Conservation (phyloP, 2,888 invertebrate genomes). For the Chymomyza amoena region DNA sequence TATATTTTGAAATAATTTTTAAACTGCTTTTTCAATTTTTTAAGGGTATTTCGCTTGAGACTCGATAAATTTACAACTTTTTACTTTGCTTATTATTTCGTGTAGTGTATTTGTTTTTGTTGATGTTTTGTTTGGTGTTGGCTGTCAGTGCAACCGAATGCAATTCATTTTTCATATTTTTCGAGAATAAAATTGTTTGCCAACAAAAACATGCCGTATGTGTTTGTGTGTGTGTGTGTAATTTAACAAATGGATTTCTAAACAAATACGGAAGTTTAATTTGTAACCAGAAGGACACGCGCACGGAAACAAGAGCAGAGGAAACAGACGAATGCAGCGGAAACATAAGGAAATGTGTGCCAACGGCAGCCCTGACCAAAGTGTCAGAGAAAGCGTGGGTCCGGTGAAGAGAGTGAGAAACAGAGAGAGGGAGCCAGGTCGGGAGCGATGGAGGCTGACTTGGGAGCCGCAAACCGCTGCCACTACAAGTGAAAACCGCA, state of each 20-base stretch:
- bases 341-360: slow-evolving; percentile 65
- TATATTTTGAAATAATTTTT: no score
- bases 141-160: slow-evolving; percentile 52
- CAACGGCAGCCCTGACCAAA: slow-evolving; percentile 50
- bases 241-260: slow-evolving; percentile 75
- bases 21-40: no score
- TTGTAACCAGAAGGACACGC: slow-evolving; percentile 67
- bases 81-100: neutral
- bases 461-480: slow-evolving; percentile 54
- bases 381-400: neutral
- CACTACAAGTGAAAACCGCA: slow-evolving; percentile 63
- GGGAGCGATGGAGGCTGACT: neutral
- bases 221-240: slow-evolving; percentile 60
- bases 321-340: slow-evolving; percentile 21
- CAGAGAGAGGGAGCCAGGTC: neutral
- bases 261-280: slow-evolving; percentile 73
- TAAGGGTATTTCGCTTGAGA: no score
- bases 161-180: slow-evolving; percentile 70
- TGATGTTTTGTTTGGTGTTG: slow-evolving; percentile 12
- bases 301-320: slow-evolving; percentile 21
- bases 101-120: neutral
- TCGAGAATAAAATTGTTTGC: slow-evolving; percentile 7
- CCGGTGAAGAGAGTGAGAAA: neutral
- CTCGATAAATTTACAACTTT: neutral
- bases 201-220: slow-evolving; percentile 27